Conservation (phyloP, 2,113 vertebrate genomes). For the Anhinga rufa region DNA sequence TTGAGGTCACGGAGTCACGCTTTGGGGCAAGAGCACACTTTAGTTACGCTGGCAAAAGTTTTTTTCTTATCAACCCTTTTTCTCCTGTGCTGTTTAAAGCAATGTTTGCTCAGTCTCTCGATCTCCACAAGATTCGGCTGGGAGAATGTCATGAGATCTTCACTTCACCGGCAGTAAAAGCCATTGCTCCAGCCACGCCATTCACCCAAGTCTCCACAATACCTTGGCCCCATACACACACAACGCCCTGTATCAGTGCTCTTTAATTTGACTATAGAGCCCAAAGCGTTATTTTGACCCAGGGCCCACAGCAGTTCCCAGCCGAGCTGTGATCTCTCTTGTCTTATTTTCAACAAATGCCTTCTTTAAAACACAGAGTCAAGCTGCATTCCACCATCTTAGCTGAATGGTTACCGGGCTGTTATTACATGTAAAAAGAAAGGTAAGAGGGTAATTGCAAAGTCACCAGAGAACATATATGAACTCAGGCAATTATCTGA, state of each 20-base stretch:
- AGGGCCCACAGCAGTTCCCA: not conserved
- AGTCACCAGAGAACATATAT: not conserved
- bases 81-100: not conserved
- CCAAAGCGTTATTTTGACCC: not conserved
- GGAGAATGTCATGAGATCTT: not conserved
- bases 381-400: not conserved
- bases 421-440: not conserved
- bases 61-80: not conserved
- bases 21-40: not conserved
- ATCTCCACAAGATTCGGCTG: not conserved
- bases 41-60: not conserved
- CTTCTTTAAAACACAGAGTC: not conserved
- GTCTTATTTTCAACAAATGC: not conserved
- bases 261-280: not conserved
- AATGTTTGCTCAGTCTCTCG: not conserved
- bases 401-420: not conserved
- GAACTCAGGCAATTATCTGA: not conserved
- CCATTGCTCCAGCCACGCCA: not conserved
- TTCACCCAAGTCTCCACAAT: not conserved
- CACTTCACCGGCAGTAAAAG: not conserved
- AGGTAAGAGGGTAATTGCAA: constrained; percentile 7
- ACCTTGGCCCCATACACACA: not conserved
- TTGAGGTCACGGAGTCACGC: not conserved
- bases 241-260: not conserved
- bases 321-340: not conserved